A percentile compares a stretch with the other conserved stretches of the same genome.
These are phyloP conservation scores for Stenodera caucasica DNA, from an alignment of 2,888 invertebrate genomes.

Conservation along the genomic window DNA sequence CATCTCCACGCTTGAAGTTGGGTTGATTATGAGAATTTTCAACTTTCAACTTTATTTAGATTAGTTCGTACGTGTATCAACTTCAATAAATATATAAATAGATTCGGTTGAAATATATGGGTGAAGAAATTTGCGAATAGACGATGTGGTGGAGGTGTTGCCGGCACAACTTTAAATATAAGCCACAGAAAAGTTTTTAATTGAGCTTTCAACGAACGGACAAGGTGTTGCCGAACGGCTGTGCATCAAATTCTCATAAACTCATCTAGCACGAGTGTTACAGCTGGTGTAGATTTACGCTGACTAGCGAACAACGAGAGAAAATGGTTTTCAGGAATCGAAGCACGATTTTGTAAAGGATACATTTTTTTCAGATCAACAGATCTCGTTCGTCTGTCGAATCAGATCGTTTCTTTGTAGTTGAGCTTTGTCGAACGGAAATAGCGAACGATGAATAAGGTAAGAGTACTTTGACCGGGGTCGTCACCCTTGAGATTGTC, in stretches of 20 bases:
- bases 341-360: constrained; percentile 40
- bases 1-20: constrained; percentile 9
- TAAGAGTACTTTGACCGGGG: not conserved
- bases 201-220: constrained; percentile 21
- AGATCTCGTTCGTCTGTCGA: constrained; percentile 45
- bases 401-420: constrained; percentile 40
- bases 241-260: constrained; percentile 31
- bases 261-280: constrained; percentile 27
- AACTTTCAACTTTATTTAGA: not conserved
- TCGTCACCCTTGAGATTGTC: not conserved
- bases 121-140: constrained; percentile 6
- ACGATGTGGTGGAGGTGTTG: not conserved
- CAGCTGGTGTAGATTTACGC: constrained; percentile 27
- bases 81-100: no score
- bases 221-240: constrained; percentile 26
- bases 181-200: constrained; percentile 27
- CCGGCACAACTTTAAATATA: constrained; percentile 13
- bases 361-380: constrained; percentile 45
- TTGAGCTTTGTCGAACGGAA: constrained; percentile 14
- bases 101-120: constrained; percentile 15
- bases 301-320: constrained; percentile 26
- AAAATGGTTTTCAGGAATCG: constrained; percentile 30
- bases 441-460: not conserved
- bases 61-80: no score
- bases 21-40: constrained; percentile 16